These are phyloP conservation scores for Ichneumoninae sp. DNA, from an alignment of 2,888 invertebrate genomes.

Conservation along the genomic window DNA sequence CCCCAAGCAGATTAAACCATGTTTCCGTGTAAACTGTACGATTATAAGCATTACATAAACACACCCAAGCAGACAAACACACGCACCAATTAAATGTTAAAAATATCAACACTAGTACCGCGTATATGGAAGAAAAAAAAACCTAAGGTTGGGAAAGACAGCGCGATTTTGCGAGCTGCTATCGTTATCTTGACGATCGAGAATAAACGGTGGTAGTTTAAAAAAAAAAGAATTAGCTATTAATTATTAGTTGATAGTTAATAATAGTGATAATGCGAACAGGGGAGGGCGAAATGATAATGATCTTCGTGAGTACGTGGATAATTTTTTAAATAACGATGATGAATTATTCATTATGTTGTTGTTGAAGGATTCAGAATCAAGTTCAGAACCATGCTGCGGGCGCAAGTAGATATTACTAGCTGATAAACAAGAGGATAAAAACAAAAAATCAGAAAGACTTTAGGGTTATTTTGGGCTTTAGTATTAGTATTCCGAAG, in stretches of 20 bases:
- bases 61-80: constrained; percentile 56
- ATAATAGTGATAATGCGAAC: constrained; percentile 70
- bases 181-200: constrained; percentile 42
- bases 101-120: constrained; percentile 45
- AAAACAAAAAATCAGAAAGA: constrained; percentile 29
- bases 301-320: constrained; percentile 64
- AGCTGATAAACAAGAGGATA: constrained; percentile 25
- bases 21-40: constrained; percentile 41
- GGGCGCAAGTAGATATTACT: constrained; percentile 47
- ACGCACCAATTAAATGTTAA: constrained; percentile 60
- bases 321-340: constrained; percentile 61
- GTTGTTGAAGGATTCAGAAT: constrained; percentile 63
- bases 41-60: constrained; percentile 49
- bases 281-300: constrained; percentile 56
- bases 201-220: constrained; percentile 38
- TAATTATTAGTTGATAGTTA: constrained; percentile 70
- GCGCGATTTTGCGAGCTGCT: constrained; percentile 49
- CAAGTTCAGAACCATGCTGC: constrained; percentile 38
- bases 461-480: constrained; percentile 82
- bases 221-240: constrained; percentile 13
- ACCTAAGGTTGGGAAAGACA: constrained; percentile 38
- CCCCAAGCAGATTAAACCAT: constrained; percentile 1
- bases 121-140: constrained; percentile 40
- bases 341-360: constrained; percentile 67
- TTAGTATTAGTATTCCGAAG: constrained; percentile 79